Conservation (phyloP, 2,888 invertebrate genomes). For the Epicampocera succincta region DNA sequence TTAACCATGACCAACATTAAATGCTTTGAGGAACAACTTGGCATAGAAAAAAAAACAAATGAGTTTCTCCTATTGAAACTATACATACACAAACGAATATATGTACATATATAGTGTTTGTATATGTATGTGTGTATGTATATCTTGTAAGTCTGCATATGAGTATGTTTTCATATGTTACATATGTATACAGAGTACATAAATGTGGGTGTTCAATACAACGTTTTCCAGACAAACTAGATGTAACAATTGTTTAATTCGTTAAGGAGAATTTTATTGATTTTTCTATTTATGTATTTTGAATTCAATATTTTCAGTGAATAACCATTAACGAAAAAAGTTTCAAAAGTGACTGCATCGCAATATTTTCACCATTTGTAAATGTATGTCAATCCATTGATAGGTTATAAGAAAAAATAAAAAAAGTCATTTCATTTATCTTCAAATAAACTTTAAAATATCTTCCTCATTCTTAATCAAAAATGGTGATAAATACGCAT, state of each 20-base stretch:
- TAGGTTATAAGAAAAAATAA: no score
- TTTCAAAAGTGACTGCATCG: conserved; percentile 53
- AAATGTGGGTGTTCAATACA: background rate
- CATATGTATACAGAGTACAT: background rate
- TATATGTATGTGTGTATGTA: no score
- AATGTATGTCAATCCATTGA: no score
- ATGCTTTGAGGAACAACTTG: conserved; percentile 49
- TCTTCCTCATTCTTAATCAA: no score
- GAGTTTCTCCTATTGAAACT: background rate
- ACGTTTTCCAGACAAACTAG: background rate
- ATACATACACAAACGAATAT: background rate
- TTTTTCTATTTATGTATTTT: conserved; percentile 43
- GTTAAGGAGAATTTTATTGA: conserved; percentile 53
- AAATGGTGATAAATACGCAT: no score
- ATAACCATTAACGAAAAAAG: background rate
- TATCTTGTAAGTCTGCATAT: no score
- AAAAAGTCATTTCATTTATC: no score
- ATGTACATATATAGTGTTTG: background rate
- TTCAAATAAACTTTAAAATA: no score
- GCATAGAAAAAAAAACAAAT: conserved; percentile 22
- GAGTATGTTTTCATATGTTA: no score
- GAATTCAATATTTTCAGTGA: conserved; percentile 26
- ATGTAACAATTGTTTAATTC: conserved; percentile 32
- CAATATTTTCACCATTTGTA: conserved; percentile 11
- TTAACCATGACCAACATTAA: conserved; percentile 66